Conservation (phyloP, 2,113 vertebrate genomes). For the pig (Sus scrofa) region DNA sequence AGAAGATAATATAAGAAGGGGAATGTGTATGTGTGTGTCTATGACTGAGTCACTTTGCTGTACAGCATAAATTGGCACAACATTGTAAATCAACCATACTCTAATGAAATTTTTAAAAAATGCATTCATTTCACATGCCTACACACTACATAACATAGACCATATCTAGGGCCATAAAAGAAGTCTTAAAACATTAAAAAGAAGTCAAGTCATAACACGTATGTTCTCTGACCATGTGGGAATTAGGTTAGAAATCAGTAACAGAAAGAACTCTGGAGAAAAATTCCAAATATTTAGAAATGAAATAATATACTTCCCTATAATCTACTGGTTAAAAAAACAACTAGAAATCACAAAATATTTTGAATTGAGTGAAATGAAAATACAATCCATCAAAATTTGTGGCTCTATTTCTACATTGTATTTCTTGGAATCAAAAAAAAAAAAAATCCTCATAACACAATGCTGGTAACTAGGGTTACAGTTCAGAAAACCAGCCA, state of each 20-base stretch:
- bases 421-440: not conserved
- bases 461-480: not conserved
- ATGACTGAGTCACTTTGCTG: too few species aligned
- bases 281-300: not conserved
- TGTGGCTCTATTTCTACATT: not conserved
- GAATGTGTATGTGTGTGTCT: too few species aligned
- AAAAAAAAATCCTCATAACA: not conserved
- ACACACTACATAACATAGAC: not conserved
- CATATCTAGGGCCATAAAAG: not conserved
- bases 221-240: too few species aligned
- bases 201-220: not conserved
- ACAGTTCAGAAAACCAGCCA: not conserved
- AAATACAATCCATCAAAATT: not conserved
- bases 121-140: not conserved
- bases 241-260: not conserved
- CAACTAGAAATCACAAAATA: not conserved
- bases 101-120: not conserved
- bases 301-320: not conserved
- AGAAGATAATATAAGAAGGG: too few species aligned
- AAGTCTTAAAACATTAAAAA: constrained; percentile 31
- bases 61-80: too few species aligned
- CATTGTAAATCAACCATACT: too few species aligned
- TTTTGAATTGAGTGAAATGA: constrained; percentile 15
- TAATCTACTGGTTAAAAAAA: not conserved
- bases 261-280: too few species aligned